These are phyloP conservation scores for Sisor rabdophorus DNA, from an alignment of 2,113 vertebrate species.

Conservation along the genomic window DNA sequence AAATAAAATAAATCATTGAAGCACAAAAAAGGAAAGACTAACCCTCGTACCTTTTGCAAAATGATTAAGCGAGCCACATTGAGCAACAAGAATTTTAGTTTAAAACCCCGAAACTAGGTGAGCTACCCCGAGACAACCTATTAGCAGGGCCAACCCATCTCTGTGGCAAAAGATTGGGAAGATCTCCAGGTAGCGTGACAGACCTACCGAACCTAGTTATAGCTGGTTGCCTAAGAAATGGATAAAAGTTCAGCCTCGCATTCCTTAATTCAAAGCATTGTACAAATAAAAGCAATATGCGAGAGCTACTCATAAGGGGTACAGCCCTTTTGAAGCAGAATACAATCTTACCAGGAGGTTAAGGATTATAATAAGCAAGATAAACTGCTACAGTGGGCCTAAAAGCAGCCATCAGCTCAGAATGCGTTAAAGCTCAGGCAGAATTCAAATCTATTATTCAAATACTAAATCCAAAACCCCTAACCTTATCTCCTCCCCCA, in stretches of 20 bases:
- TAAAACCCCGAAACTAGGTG: constrained; percentile 50
- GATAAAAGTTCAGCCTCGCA: constrained; percentile 47
- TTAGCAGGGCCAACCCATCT: constrained; percentile 49
- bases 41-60: constrained; percentile 61
- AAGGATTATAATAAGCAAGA: constrained; percentile 47
- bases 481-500: not conserved
- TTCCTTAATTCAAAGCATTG: not conserved
- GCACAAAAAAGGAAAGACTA: constrained; percentile 52
- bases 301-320: constrained; percentile 54
- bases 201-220: constrained; percentile 57
- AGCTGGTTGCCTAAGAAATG: constrained; percentile 56
- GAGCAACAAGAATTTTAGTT: constrained; percentile 51
- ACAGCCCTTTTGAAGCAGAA: constrained; percentile 54
- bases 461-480: not conserved
- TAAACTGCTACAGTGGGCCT: constrained; percentile 37
- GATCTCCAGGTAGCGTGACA: constrained; percentile 56
- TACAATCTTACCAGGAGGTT: constrained; percentile 44
- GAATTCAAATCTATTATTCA: not conserved
- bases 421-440: constrained; percentile 54
- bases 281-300: not conserved
- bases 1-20: constrained; percentile 54
- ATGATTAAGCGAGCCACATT: constrained; percentile 51
- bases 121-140: constrained; percentile 57
- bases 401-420: constrained; percentile 54
- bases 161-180: constrained; percentile 62